These are phyloP conservation scores for Knipowitschia caucasica DNA, from an alignment of 2,797 vertebrate species.

Conservation along the genomic window DNA sequence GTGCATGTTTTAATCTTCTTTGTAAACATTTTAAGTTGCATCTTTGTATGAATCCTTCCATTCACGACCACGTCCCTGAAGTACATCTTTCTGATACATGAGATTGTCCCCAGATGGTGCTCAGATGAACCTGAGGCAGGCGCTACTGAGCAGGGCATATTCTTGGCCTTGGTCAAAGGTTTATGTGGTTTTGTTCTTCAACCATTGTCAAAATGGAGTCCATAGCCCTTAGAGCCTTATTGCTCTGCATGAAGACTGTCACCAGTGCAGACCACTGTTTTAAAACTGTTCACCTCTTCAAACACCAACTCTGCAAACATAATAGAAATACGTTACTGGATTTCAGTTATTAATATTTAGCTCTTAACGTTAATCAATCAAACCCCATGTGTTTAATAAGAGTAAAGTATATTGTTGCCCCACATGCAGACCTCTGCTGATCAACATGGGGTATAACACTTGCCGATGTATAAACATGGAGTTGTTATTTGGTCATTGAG, in stretches of 20 bases:
- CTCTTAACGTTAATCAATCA: too few species aligned
- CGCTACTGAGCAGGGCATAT: slow-evolving; percentile 28
- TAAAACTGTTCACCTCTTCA: slow-evolving; percentile 89
- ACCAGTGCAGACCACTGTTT: slow-evolving; percentile 80
- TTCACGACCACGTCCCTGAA: slow-evolving; percentile 5
- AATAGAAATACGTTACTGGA: not conserved
- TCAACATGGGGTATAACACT: too few species aligned
- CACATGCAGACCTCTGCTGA: too few species aligned
- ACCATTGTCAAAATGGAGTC: slow-evolving; percentile 24
- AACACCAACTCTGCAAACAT: slow-evolving; percentile 86
- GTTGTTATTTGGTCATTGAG: too few species aligned
- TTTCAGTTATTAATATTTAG: not conserved
- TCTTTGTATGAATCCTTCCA: slow-evolving; percentile 14
- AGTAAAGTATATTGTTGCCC: too few species aligned
- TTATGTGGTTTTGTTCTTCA: slow-evolving; percentile 17
- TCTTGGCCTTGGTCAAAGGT: slow-evolving; percentile 9
- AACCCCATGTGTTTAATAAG: too few species aligned
- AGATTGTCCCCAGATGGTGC: slow-evolving; percentile 14
- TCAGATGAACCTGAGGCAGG: slow-evolving; percentile 34
- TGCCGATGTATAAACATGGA: too few species aligned
- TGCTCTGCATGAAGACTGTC: slow-evolving; percentile 88
- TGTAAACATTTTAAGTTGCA: slow-evolving; percentile 45
- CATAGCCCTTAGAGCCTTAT: slow-evolving; percentile 57
- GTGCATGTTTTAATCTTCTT: slow-evolving; percentile 24
- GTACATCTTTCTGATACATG: slow-evolving; percentile 6